A percentile compares a stretch with the other conserved stretches of the same genome.
Conservation (phyloP, 2,797 vertebrate genomes). For the Rhinella marina region DNA sequence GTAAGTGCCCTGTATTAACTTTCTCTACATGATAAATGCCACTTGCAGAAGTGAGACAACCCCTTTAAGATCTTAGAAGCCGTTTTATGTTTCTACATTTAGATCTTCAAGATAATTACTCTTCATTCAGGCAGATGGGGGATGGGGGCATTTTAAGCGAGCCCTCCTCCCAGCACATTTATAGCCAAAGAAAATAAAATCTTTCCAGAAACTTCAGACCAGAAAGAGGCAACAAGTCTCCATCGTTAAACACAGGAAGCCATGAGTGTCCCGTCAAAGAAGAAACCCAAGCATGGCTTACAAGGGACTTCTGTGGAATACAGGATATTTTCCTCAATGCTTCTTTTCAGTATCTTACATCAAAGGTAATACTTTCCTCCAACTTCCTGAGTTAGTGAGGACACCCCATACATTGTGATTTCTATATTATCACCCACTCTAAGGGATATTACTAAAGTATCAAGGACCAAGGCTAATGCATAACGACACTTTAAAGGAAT, state of each 20-base stretch:
- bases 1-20: too few species aligned
- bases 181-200: slow-evolving; percentile 7
- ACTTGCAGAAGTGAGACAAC: too few species aligned
- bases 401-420: neutral
- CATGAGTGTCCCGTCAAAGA: slow-evolving; percentile 2
- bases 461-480: too few species aligned
- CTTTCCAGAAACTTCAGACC: slow-evolving; percentile 1
- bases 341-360: neutral
- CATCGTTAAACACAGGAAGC: slow-evolving; percentile 35
- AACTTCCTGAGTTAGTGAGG: neutral
- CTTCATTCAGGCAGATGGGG: neutral
- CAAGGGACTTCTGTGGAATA: slow-evolving; percentile 10
- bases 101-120: neutral
- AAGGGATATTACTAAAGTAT: too few species aligned
- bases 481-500: too few species aligned
- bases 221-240: neutral
- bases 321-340: slow-evolving; percentile 22
- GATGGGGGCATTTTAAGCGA: neutral
- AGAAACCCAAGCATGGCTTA: neutral
- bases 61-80: too few species aligned
- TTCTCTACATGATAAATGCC: too few species aligned
- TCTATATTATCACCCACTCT: neutral
- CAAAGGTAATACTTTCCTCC: neutral
- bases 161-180: neutral
- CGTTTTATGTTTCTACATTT: neutral